Evolutionary conservation across 30 jellyfish, hydroid and myxozoan species (phyloP).

Genomic region (Mastigias papua): DNA sequence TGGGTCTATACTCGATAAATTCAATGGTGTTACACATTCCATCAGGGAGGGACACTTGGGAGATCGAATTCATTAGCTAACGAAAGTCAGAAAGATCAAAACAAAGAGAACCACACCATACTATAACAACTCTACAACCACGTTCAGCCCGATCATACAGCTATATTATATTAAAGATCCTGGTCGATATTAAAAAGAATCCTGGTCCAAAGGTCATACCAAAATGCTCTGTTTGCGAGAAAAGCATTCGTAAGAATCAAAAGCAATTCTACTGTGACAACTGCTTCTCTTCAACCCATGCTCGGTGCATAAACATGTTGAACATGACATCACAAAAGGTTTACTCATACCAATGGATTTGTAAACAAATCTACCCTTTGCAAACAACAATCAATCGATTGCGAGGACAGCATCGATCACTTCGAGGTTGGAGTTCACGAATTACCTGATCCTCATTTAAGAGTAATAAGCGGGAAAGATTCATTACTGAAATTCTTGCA

Average conservation of each 20-base stretch:
- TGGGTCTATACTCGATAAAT: no score
- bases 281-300: constrained; percentile 50
- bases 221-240: constrained; percentile 38
- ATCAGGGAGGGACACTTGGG: no score
- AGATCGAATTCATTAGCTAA: no score
- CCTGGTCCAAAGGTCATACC: constrained; percentile 63
- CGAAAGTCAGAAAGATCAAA: constrained; percentile 21
- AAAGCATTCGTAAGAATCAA: constrained; percentile 38
- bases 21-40: no score
- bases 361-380: constrained; percentile 57
- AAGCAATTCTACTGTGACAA: constrained; percentile 18
- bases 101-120: constrained; percentile 37
- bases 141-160: no score
- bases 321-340: not conserved
- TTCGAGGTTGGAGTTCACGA: constrained; percentile 28
- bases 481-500: constrained; percentile 41
- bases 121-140: constrained; percentile 24
- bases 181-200: constrained; percentile 33
- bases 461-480: constrained; percentile 16
- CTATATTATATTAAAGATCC: constrained; percentile 11
- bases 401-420: constrained; percentile 16
- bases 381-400: constrained; percentile 8
- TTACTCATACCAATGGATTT: constrained; percentile 28
- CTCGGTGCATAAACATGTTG: constrained; percentile 11
- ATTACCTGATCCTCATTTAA: constrained; percentile 39